These are phyloP conservation scores for Vulpes lagopus DNA, from an alignment of 2,113 vertebrate genomes.

Conservation along the genomic window DNA sequence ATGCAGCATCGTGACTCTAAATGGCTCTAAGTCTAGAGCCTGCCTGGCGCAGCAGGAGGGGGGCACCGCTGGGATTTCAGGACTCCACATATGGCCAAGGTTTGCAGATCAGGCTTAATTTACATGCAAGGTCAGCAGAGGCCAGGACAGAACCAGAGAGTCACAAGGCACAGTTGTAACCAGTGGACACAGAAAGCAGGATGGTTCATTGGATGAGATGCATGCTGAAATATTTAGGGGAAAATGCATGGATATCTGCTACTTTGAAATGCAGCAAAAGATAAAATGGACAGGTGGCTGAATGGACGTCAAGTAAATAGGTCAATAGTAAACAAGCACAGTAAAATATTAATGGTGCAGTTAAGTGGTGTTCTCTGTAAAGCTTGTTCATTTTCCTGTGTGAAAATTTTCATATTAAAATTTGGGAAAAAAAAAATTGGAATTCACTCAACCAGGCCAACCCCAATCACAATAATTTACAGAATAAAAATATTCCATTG, in stretches of 20 bases:
- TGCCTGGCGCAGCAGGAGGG: not conserved
- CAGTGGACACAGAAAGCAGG: not conserved
- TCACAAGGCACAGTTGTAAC: not conserved
- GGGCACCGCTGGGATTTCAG: not conserved
- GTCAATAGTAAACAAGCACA: not conserved
- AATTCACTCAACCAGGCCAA: not conserved
- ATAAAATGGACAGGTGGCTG: not conserved
- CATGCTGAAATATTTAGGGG: not conserved
- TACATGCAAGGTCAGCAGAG: not conserved
- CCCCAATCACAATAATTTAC: not conserved
- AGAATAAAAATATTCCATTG: constrained; percentile 48
- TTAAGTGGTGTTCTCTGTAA: not conserved
- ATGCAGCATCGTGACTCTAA: not conserved
- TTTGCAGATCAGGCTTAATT: not conserved
- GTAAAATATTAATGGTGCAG: not conserved
- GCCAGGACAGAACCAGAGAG: not conserved
- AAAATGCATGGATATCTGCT: not conserved
- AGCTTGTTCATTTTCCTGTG: not conserved
- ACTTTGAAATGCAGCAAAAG: not conserved
- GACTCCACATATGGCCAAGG: fast-evolving
- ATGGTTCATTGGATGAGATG: not conserved
- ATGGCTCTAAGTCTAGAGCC: not conserved
- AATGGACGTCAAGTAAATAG: not conserved
- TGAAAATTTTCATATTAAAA: not conserved
- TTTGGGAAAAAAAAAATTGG: not conserved